phyloP scores from a whole-genome alignment of 2,797 vertebrate species.

The Parambassis ranga region DNA sequence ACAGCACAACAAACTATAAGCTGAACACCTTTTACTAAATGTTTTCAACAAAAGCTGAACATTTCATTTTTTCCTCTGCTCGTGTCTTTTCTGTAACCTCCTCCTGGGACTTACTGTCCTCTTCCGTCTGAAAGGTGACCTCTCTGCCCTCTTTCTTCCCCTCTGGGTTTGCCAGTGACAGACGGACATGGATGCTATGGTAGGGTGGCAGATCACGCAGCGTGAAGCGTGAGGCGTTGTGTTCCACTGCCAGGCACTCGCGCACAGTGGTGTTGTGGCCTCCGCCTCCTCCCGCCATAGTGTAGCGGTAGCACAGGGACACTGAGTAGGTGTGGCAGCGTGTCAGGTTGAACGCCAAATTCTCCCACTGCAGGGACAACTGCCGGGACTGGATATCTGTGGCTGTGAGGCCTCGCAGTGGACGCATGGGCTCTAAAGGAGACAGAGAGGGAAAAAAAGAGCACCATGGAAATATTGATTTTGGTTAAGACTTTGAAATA shows the following conservation, averaged over 20 bases:
- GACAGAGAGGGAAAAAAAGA: neutral
- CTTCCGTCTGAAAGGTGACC: constrained; percentile 94
- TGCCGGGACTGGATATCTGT: constrained; percentile 92
- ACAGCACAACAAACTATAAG: too few species aligned
- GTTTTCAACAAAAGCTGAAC: too few species aligned
- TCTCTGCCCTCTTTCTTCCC: constrained; percentile 96
- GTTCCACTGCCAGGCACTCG: constrained; percentile 92
- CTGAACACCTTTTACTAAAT: too few species aligned
- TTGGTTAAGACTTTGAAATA: too few species aligned
- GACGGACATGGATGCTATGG: constrained; percentile 87
- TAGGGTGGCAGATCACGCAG: constrained; percentile 93
- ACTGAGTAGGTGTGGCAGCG: constrained; percentile 95
- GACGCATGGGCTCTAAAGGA: constrained; percentile 90
- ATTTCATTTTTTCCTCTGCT: neutral
- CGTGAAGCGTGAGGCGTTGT: constrained; percentile 84
- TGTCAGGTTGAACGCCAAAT: constrained; percentile 94
- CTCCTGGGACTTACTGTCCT: constrained; percentile 89
- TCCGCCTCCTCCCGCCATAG: constrained; percentile 80
- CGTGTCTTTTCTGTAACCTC: neutral
- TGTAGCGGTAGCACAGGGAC: constrained; percentile 92
- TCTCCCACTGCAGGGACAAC: constrained; percentile 94
- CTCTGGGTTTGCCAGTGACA: constrained; percentile 91
- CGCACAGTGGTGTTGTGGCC: constrained; percentile 90
- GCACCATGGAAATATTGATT: constrained; percentile 5
- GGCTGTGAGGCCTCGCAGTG: constrained; percentile 87